A percentile compares a stretch with the other conserved stretches of the same genome.
Conservation (phyloP, 2,797 vertebrate genomes). For the Neostethus bicornis region DNA sequence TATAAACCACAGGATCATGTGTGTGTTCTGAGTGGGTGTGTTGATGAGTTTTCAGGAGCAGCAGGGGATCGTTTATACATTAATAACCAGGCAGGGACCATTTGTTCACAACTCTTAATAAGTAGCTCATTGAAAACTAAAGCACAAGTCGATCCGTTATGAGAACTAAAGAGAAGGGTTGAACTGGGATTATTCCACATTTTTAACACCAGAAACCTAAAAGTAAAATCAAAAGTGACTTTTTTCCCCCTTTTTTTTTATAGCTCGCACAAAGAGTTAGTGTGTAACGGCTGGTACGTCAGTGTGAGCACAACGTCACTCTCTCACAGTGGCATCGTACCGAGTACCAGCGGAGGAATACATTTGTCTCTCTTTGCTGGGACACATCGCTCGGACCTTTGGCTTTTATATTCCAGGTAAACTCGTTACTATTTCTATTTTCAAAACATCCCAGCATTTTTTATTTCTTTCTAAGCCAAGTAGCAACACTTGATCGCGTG, state of each 20-base stretch:
- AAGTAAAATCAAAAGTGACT: too few relatives aligned
- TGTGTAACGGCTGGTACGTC: slow-evolving; percentile 35
- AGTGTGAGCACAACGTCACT: slow-evolving; percentile 65
- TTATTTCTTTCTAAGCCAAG: not conserved
- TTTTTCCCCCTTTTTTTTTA: too few relatives aligned
- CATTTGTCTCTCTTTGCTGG: slow-evolving; percentile 8
- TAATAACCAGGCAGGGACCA: not conserved
- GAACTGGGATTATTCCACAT: not conserved
- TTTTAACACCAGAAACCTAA: not conserved
- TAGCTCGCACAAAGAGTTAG: slow-evolving; percentile 51
- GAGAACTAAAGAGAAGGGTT: slow-evolving; percentile 1
- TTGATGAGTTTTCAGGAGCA: not conserved
- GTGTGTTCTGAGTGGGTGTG: not conserved
- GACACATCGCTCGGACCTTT: slow-evolving; percentile 18
- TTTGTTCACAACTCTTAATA: not conserved
- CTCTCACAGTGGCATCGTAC: slow-evolving; percentile 53
- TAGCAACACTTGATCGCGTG: slow-evolving; percentile 25
- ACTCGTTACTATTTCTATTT: slow-evolving; percentile 1
- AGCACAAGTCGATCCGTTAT: not conserved
- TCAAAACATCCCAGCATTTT: not conserved
- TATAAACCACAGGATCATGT: not conserved
- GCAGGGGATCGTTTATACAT: not conserved
- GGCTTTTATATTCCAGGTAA: slow-evolving; percentile 41
- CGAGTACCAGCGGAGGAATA: slow-evolving; percentile 22
- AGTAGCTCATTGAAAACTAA: not conserved